These are phyloP conservation scores for Ariolimax columbianus DNA, from an alignment of 2,888 invertebrate genomes.

Conservation along the genomic window DNA sequence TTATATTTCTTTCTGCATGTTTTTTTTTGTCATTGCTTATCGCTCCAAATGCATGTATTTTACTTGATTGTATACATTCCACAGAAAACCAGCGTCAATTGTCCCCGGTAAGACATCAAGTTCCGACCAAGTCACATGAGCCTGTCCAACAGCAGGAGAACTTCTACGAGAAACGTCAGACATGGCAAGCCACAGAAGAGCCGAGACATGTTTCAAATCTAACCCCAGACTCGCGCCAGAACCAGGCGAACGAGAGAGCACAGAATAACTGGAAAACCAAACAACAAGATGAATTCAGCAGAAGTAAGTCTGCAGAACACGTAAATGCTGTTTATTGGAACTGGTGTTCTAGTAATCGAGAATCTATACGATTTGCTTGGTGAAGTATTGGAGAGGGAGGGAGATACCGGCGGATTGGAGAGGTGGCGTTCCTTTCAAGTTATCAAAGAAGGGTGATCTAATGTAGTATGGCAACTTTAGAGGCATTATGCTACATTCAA, in stretches of 20 bases:
- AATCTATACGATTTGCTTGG: background rate
- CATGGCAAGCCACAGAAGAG: background rate
- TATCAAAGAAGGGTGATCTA: constrained; percentile 38
- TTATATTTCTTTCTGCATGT: too few species aligned
- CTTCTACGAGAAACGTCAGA: background rate
- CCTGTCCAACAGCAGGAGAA: background rate
- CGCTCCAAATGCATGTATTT: background rate
- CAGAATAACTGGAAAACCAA: background rate
- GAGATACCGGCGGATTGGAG: too few species aligned
- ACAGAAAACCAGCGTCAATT: background rate
- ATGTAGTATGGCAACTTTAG: too few species aligned
- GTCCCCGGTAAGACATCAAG: background rate
- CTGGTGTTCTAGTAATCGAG: background rate
- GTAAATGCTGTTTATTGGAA: background rate
- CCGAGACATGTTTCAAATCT: background rate
- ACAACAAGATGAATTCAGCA: background rate
- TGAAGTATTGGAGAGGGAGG: too few species aligned
- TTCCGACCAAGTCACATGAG: background rate
- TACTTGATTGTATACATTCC: background rate
- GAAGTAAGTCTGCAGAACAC: background rate
- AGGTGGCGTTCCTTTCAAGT: constrained; percentile 9
- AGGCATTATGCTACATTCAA: too few species aligned
- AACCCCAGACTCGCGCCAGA: background rate
- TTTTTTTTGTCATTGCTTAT: too few species aligned
- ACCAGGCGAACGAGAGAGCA: background rate